These are phyloP conservation scores for Calephelis nemesis DNA, from an alignment of 1,140 invertebrate species.

Conservation along the genomic window DNA sequence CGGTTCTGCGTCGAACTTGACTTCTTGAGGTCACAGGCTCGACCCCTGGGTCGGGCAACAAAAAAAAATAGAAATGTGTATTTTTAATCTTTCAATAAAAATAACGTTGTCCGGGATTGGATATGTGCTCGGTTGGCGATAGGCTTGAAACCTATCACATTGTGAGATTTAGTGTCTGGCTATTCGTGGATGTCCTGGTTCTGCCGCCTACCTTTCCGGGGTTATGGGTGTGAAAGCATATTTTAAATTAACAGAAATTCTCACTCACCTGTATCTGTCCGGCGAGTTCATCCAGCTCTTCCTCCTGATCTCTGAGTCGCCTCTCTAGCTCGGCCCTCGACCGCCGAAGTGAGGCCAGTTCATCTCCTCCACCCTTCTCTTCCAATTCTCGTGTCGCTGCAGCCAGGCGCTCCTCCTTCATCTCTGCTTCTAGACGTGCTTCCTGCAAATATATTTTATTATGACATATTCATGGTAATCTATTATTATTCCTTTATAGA, in stretches of 20 bases:
- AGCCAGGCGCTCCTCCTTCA: constrained; percentile 90
- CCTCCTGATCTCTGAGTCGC: constrained; percentile 94
- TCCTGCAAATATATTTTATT: constrained; percentile 80
- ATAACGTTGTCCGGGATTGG: too few relatives aligned
- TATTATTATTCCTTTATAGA: too few relatives aligned
- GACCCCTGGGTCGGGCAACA: too few relatives aligned
- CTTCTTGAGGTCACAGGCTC: too few relatives aligned
- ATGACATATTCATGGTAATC: not conserved
- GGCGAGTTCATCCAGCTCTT: constrained; percentile 95
- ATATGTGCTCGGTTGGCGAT: too few relatives aligned
- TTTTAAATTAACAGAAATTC: not conserved
- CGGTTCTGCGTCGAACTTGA: too few relatives aligned
- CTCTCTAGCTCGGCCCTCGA: constrained; percentile 93
- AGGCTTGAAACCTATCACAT: too few relatives aligned
- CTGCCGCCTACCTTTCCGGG: too few relatives aligned
- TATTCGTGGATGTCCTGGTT: too few relatives aligned
- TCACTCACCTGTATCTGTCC: constrained; percentile 87
- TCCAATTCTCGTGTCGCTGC: constrained; percentile 90
- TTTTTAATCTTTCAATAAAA: too few relatives aligned
- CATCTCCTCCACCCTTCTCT: constrained; percentile 92
- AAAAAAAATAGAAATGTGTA: too few relatives aligned
- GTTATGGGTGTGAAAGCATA: not conserved
- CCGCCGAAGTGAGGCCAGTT: constrained; percentile 89
- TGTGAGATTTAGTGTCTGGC: too few relatives aligned
- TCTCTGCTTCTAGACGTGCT: constrained; percentile 90